These are phyloP conservation scores for Varanus salvator DNA, from an alignment of 2,113 vertebrate species.

Conservation along the genomic window DNA sequence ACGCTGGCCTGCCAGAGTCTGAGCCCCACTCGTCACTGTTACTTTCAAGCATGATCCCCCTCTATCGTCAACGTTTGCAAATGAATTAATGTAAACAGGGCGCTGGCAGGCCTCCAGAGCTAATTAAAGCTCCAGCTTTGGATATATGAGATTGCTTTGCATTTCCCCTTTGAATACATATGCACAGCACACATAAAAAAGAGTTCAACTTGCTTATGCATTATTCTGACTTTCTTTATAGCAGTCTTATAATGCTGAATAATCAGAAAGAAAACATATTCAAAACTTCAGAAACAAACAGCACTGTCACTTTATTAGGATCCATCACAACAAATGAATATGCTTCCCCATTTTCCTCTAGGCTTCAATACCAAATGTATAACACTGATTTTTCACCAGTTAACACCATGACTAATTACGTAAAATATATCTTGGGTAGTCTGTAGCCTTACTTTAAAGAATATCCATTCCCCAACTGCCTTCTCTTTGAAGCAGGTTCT, in stretches of 20 bases:
- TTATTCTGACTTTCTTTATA: conserved; percentile 47
- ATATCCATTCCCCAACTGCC: neutral
- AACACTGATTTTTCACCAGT: conserved; percentile 20
- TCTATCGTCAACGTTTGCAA: conserved; percentile 57
- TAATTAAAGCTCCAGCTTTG: conserved; percentile 67
- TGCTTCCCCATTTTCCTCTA: conserved; percentile 2
- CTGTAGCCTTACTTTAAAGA: neutral
- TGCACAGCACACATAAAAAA: conserved; percentile 48
- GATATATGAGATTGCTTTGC: conserved; percentile 66
- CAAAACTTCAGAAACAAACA: conserved; percentile 13
- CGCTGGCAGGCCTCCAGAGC: conserved; percentile 58
- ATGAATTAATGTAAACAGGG: conserved; percentile 54
- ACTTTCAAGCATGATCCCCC: conserved; percentile 67
- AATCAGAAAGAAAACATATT: conserved; percentile 28
- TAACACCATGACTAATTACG: neutral
- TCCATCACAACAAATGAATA: conserved; percentile 14
- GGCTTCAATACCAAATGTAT: conserved; percentile 19
- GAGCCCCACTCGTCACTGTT: conserved; percentile 45
- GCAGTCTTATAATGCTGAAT: conserved; percentile 36
- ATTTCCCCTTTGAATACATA: conserved; percentile 49
- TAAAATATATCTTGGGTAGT: neutral
- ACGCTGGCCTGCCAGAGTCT: conserved; percentile 20
- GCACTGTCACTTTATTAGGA: neutral
- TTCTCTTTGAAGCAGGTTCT: conserved; percentile 6
- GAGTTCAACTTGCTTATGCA: conserved; percentile 48